Evolutionary conservation across 53 echinoderm and acorn worm species (phyloP).

Genomic region (Glandiceps talaboti): DNA sequence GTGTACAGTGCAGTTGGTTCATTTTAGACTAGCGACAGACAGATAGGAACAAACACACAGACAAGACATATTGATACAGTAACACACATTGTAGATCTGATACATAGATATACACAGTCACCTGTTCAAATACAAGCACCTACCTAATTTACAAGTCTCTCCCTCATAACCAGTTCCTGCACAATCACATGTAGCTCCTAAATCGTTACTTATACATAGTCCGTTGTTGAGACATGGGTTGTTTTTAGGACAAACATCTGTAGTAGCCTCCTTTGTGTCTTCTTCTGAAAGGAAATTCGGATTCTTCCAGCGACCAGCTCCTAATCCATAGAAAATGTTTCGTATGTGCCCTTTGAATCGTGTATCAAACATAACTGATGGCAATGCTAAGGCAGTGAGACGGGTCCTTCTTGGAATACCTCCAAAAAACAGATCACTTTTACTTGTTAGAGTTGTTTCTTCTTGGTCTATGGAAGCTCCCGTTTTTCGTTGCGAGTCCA

Average conservation of each 20-base stretch:
- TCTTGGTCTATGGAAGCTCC: slow-evolving; percentile 36
- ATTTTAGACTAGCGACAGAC: too few relatives aligned
- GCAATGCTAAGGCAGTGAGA: neutral
- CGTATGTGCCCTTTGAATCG: slow-evolving; percentile 55
- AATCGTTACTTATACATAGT: slow-evolving; percentile 58
- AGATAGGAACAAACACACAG: too few relatives aligned
- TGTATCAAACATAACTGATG: neutral
- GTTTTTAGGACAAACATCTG: slow-evolving; percentile 64
- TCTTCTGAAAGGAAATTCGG: slow-evolving; percentile 30
- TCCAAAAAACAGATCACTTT: slow-evolving; percentile 64
- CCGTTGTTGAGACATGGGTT: slow-evolving; percentile 50
- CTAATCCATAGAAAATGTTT: slow-evolving; percentile 39
- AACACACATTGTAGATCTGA: too few relatives aligned
- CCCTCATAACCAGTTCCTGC: slow-evolving; percentile 51
- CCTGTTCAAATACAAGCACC: too few relatives aligned
- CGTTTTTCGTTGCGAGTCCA: slow-evolving; percentile 32
- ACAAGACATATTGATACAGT: too few relatives aligned
- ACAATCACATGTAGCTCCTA: slow-evolving; percentile 25
- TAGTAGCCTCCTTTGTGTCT: slow-evolving; percentile 26
- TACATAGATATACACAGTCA: too few relatives aligned
- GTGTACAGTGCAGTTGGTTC: too few relatives aligned
- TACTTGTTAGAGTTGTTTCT: slow-evolving; percentile 24
- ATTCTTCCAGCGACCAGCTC: slow-evolving; percentile 27
- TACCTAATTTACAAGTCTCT: slow-evolving; percentile 33
- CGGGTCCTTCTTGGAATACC: slow-evolving; percentile 36